Evolutionary conservation across 2,113 vertebrate genomes (phyloP).

Genomic region (Sorex araneus): DNA sequence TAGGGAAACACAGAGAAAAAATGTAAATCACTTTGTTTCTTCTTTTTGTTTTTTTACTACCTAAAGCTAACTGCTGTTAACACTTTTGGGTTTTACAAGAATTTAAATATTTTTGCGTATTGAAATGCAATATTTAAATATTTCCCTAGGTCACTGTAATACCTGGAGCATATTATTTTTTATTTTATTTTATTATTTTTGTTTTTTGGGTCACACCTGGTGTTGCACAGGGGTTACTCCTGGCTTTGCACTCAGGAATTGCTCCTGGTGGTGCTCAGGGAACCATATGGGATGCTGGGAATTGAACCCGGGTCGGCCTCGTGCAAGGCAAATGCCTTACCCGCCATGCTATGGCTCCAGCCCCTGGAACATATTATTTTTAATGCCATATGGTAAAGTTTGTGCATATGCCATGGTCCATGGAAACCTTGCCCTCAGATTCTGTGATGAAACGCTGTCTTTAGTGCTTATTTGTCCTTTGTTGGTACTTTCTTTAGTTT

Average conservation of each 20-base stretch:
- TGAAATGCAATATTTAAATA: conserved; percentile 5
- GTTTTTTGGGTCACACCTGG: no score
- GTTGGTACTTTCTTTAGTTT: conserved; percentile 6
- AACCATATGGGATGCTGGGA: no score
- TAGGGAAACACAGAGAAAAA: not conserved
- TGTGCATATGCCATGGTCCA: not conserved
- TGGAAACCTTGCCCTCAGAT: not conserved
- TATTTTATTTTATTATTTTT: no score
- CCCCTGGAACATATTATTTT: not conserved
- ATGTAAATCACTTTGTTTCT: not conserved
- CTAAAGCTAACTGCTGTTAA: not conserved
- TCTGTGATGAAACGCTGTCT: not conserved
- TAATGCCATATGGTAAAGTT: not conserved
- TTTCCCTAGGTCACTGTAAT: no score
- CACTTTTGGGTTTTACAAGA: conserved; percentile 5
- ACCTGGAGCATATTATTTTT: not conserved
- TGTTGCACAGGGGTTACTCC: no score
- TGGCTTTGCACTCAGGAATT: no score
- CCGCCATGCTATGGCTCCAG: no score
- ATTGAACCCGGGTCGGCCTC: no score
- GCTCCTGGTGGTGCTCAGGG: no score
- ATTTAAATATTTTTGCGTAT: conserved; percentile 10
- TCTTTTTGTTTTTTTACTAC: not conserved
- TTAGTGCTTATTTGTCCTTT: not conserved
- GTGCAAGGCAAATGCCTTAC: no score